Conservation (phyloP, 2,888 invertebrate species). For the Euphydryas editha region DNA sequence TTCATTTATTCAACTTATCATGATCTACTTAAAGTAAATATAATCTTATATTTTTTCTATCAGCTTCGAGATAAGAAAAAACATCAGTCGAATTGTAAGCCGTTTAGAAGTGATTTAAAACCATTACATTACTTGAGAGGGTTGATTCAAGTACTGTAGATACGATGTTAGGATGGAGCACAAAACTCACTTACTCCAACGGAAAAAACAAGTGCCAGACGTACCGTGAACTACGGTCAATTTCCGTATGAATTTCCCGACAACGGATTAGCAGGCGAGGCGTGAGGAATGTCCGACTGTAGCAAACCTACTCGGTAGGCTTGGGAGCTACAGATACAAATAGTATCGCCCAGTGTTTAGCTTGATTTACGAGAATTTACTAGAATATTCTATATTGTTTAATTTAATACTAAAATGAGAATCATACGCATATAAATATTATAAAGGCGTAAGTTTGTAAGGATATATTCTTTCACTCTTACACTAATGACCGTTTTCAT, state of each 20-base stretch:
- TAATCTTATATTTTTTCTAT: too few relatives aligned
- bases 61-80: too few relatives aligned
- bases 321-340: conserved; percentile 15
- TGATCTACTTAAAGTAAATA: too few relatives aligned
- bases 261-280: conserved; percentile 40
- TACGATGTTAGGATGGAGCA: not conserved
- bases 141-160: not conserved
- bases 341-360: conserved; percentile 1
- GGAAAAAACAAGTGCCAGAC: conserved; percentile 42
- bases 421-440: too few relatives aligned
- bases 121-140: not conserved
- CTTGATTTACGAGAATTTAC: conserved; percentile 1
- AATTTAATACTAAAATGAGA: too few relatives aligned
- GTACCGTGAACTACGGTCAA: conserved; percentile 45
- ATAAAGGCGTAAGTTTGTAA: too few relatives aligned
- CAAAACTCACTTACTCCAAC: conserved; percentile 31
- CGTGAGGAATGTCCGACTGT: conserved; percentile 22
- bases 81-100: not conserved
- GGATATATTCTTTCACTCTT: too few relatives aligned
- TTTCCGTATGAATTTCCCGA: conserved; percentile 50
- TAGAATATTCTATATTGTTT: not conserved
- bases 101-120: not conserved
- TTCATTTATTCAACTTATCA: too few relatives aligned
- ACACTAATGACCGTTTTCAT: too few relatives aligned
- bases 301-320: conserved; percentile 31